Evolutionary conservation across 2,113 vertebrate genomes (phyloP), one percentile per base, ranked within the genome.

Genomic region (Fregetta grallaria): DNA sequence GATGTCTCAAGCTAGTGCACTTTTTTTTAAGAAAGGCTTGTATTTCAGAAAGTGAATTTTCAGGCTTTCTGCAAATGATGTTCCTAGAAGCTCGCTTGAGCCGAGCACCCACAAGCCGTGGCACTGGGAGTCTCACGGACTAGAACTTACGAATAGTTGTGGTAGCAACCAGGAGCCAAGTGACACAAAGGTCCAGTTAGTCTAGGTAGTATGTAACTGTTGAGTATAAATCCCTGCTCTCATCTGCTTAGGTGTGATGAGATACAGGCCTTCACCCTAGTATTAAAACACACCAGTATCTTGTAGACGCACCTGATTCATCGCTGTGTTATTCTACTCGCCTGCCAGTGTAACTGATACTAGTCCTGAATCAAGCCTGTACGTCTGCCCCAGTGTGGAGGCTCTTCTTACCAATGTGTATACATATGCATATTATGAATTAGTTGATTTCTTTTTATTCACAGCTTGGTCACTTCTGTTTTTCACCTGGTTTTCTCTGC

Each of bases 401-500:
- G 58, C 32, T 86, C 13, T 89, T 72, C 49, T 79, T 85, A 73
- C 17, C 59, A 9, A 3, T 38, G 15, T 63, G 29, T 86, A 23
- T 67, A 19, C 12, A 29, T 49, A 44, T 2, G n/a, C 58, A 11
- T 84, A 8, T 65, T 91, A 77, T 89, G 45, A 66, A 92, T 87
- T 71, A 27, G 53, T 88, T 95, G 32, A 86, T 91, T 91, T 83
- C n/a, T 66, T 88, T 76, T 53, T 76, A 8, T 93, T 87, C 72
- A 86, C 32, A 88, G 29, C 44, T 91, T 56, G 53, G 79, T 96
- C 76, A 55, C 78, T 94, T 97, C 91, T 97, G 67, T 1, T 97
- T 97, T 98, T 89, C 85, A 79, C 77, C 68, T 86, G 22, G 10
- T 93, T 98, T 96, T 94, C 70, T 96, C 88, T 76, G 62, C 50